These are phyloP conservation scores for Anoplopoma fimbria DNA, from an alignment of 2,113 vertebrate species.

Conservation along the genomic window DNA sequence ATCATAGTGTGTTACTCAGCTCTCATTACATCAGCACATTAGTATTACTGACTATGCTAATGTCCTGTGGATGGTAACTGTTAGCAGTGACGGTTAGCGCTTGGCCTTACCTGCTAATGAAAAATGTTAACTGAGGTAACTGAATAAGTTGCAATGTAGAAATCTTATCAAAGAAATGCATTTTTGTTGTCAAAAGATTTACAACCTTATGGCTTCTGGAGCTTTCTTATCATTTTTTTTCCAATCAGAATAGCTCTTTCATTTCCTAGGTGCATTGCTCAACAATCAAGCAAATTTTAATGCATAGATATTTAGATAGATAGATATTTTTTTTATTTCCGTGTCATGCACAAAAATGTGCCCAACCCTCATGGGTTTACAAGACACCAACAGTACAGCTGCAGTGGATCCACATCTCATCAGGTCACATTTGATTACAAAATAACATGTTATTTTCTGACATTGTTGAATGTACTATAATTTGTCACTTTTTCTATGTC, in stretches of 20 bases:
- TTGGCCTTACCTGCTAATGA: not conserved
- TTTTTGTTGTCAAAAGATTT: not conserved
- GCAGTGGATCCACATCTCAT: no score
- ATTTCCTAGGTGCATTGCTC: not conserved
- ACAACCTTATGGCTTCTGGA: not conserved
- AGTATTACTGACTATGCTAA: not conserved
- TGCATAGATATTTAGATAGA: no score
- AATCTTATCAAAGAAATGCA: not conserved
- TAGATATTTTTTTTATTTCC: no score
- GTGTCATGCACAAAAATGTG: no score
- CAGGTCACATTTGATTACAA: no score
- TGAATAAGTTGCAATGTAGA: not conserved
- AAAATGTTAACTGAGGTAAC: not conserved
- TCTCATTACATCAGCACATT: not conserved
- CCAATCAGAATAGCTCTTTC: not conserved
- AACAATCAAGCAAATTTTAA: not conserved
- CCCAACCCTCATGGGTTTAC: no score
- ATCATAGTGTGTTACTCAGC: constrained; percentile 20
- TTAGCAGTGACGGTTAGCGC: not conserved
- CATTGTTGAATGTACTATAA: not conserved
- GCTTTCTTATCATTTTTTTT: not conserved
- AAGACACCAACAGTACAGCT: no score
- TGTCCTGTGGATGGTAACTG: not conserved
- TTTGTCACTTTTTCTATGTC: not conserved
- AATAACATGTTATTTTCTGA: no score